phyloP scores from a whole-genome alignment of 2,113 vertebrate species.

The Erythrocercus mccallii region DNA sequence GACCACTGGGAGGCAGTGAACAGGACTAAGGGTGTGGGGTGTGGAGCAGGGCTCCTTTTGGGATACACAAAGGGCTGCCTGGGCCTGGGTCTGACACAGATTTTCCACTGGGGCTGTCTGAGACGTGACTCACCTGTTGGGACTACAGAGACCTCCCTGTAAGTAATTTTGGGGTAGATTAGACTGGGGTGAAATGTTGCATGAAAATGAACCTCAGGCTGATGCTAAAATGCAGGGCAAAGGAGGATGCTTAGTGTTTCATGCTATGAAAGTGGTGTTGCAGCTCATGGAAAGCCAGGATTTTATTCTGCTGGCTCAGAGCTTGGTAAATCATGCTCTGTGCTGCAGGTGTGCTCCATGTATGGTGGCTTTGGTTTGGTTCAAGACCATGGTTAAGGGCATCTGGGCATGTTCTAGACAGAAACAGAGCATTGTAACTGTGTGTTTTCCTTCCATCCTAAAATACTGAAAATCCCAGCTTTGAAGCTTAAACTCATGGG shows the following conservation, averaged over 20 bases:
- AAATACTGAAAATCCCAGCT: not conserved
- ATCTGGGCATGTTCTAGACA: not conserved
- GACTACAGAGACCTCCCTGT: slow-evolving; percentile 7
- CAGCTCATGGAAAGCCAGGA: not conserved
- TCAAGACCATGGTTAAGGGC: not conserved
- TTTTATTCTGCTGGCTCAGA: not conserved
- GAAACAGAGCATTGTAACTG: not conserved
- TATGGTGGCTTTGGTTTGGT: not conserved
- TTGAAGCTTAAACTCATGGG: not conserved
- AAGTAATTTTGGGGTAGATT: slow-evolving; percentile 22
- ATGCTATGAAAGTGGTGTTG: accelerated
- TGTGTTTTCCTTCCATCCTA: not conserved
- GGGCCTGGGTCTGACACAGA: not conserved
- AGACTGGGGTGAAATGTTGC: not conserved
- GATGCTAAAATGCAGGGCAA: not conserved
- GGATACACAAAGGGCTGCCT: not conserved
- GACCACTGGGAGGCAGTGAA: slow-evolving; percentile 67
- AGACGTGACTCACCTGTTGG: not conserved
- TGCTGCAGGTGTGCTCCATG: not conserved
- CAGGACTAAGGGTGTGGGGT: not conserved
- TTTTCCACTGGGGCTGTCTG: not conserved
- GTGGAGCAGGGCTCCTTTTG: slow-evolving; percentile 36
- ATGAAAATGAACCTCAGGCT: not conserved
- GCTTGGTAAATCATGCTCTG: not conserved
- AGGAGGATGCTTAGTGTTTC: not conserved